phyloP scores from a whole-genome alignment of 1,140 invertebrate genomes.

The Orchestia grillus region DNA sequence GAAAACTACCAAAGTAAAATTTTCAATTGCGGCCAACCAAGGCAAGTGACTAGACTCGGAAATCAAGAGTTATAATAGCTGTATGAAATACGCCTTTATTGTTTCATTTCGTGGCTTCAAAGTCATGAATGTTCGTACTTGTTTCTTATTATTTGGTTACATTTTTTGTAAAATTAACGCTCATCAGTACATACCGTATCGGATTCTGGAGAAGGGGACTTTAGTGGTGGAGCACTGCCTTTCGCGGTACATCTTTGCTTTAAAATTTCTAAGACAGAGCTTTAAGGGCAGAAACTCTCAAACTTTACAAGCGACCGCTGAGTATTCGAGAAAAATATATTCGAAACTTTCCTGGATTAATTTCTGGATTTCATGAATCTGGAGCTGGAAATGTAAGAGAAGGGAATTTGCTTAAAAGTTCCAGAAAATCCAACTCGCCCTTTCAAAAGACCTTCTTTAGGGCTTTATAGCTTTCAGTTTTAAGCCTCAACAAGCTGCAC shows the following conservation, averaged over 20 bases:
- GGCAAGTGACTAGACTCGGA: too few species aligned
- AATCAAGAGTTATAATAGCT: too few species aligned
- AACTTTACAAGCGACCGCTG: not conserved
- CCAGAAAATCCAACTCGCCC: not conserved
- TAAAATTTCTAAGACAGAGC: not conserved
- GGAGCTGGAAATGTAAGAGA: not conserved
- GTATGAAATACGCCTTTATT: too few species aligned
- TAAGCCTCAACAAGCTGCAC: not conserved
- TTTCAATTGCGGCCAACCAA: too few species aligned
- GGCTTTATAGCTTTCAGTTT: not conserved
- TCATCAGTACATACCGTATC: too few species aligned
- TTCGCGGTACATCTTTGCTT: not conserved
- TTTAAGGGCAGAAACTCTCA: not conserved
- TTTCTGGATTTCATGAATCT: not conserved
- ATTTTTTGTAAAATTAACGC: too few species aligned
- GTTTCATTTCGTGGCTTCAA: too few species aligned
- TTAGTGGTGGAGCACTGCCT: not conserved
- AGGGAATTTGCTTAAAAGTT: not conserved
- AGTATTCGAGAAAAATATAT: not conserved
- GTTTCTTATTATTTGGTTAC: too few species aligned
- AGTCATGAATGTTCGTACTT: too few species aligned
- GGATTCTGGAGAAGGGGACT: not conserved
- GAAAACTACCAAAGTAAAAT: too few species aligned
- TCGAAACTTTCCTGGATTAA: not conserved
- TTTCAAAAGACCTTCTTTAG: not conserved